Percentiles rank a stretch among this genome's conserved stretches.
These are phyloP conservation scores for Drosophila pegasa DNA, from an alignment of 2,888 invertebrate species.

Conservation along the genomic window DNA sequence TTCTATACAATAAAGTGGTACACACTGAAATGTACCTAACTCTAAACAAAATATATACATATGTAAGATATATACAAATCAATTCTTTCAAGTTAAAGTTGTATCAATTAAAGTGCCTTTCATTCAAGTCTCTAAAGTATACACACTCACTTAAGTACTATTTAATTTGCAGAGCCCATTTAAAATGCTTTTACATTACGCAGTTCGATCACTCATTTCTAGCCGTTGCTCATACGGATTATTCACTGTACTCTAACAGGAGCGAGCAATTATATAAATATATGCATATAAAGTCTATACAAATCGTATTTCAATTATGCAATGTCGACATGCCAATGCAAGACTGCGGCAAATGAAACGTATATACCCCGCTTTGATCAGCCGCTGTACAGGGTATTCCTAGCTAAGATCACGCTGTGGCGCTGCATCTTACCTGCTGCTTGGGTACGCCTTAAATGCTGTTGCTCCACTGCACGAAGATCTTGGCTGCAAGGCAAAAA, in stretches of 20 bases:
- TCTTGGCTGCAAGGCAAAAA: conserved; percentile 11
- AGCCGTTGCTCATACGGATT: background rate
- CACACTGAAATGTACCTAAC: background rate
- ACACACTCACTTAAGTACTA: too few relatives aligned
- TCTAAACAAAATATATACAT: too few relatives aligned
- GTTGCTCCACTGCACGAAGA: background rate
- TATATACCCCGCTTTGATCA: background rate
- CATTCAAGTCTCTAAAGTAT: too few relatives aligned
- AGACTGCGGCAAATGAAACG: background rate
- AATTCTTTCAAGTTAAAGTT: too few relatives aligned
- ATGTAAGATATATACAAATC: too few relatives aligned
- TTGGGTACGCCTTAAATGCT: conserved; percentile 8
- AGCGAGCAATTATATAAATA: too few relatives aligned
- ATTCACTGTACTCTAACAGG: background rate
- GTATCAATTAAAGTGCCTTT: too few relatives aligned
- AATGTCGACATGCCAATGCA: background rate
- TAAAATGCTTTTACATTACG: background rate
- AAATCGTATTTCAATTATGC: background rate
- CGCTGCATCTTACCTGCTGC: conserved; percentile 45
- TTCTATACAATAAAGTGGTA: background rate
- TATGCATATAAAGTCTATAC: background rate
- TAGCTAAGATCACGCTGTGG: background rate
- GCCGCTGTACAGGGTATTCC: background rate
- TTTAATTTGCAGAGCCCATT: background rate
- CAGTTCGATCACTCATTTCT: background rate